Conservation (phyloP, 2,113 vertebrate genomes). For the Leucopsar rothschildi region DNA sequence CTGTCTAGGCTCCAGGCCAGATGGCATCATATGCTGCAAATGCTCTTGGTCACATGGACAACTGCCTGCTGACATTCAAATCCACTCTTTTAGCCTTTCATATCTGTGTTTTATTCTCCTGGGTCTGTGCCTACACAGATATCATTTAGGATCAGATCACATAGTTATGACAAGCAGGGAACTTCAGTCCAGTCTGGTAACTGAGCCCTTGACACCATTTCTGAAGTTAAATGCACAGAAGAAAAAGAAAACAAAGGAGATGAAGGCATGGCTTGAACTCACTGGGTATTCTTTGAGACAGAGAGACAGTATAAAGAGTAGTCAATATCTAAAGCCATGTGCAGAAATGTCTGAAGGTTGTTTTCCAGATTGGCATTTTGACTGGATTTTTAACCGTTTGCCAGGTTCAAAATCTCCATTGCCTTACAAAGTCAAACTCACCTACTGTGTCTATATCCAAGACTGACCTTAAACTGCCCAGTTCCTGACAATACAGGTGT, state of each 20-base stretch:
- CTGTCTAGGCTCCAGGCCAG: neutral
- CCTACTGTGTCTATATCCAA: fast-evolving
- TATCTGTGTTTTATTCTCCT: neutral
- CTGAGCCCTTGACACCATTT: neutral
- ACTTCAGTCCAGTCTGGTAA: neutral
- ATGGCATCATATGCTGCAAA: neutral
- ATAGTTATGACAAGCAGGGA: neutral
- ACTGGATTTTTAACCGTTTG: no score
- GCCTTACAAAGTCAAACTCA: neutral
- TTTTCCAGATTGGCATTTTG: neutral
- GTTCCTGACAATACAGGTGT: neutral
- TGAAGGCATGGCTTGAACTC: neutral
- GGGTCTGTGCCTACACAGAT: neutral
- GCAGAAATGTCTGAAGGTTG: neutral
- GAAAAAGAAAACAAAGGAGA: neutral
- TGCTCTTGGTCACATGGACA: neutral
- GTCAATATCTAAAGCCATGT: neutral
- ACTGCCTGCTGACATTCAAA: neutral
- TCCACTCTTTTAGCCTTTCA: neutral
- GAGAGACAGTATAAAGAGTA: neutral
- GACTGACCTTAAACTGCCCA: neutral
- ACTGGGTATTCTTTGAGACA: neutral
- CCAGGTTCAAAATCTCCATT: neutral
- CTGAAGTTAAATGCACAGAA: neutral
- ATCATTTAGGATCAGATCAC: neutral